Conservation (phyloP, 2,797 vertebrate genomes). For the Urophycis tenuis region DNA sequence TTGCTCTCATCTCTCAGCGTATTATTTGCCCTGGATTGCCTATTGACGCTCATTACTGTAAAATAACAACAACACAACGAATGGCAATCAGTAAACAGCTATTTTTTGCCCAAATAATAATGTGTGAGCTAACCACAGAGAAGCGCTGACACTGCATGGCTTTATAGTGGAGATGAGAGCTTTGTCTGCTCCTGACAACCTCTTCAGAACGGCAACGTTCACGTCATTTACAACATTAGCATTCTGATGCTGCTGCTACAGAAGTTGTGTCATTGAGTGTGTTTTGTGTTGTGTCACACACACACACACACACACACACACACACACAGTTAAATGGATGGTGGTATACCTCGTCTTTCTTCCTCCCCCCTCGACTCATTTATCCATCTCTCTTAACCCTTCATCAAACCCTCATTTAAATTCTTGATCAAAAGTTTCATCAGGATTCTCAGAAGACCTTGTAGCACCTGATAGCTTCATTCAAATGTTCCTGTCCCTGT, state of each 20-base stretch:
- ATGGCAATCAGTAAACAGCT: constrained; percentile 18
- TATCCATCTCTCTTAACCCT: constrained; percentile 19
- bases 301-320: constrained; percentile 2
- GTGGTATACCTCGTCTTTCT: constrained; percentile 14
- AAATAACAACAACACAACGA: constrained; percentile 31
- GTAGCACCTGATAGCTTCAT: no score
- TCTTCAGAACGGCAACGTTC: constrained; percentile 21
- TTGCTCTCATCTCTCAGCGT: constrained; percentile 28
- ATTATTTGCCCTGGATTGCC: constrained; percentile 20
- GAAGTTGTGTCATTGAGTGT: no score
- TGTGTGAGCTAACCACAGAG: constrained; percentile 31
- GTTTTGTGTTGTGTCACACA: constrained; percentile 7
- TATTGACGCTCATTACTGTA: constrained; percentile 47
- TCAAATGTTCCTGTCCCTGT: no score
- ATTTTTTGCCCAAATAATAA: constrained; percentile 41
- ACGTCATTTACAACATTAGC: background rate
- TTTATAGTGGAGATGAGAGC: background rate
- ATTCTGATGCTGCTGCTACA: no score
- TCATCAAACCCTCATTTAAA: no score
- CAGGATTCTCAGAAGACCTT: no score
- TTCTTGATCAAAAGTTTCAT: no score
- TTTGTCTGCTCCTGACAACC: background rate
- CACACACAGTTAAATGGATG: no score
- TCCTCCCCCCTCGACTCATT: background rate
- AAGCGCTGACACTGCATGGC: constrained; percentile 41